These are phyloP conservation scores for Hyppa rectilinea DNA, from an alignment of 2,888 invertebrate species.

Conservation along the genomic window DNA sequence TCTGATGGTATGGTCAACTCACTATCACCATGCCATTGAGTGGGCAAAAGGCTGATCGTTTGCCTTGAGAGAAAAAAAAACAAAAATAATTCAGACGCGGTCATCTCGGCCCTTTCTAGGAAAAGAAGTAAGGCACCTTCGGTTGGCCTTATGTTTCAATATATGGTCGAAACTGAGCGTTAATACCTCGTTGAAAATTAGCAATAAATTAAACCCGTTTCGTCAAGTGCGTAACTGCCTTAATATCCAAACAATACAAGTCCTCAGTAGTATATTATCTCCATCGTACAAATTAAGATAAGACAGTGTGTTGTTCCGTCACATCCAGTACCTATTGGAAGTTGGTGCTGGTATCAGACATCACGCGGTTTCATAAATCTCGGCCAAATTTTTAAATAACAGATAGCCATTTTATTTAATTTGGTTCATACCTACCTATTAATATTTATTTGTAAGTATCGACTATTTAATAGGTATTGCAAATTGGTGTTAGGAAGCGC, in stretches of 20 bases:
- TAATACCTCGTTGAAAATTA: too few species aligned
- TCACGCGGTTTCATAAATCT: background rate
- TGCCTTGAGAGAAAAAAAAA: background rate
- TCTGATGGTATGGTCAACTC: background rate
- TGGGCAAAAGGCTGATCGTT: background rate
- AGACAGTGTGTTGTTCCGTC: too few species aligned
- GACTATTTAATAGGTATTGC: too few species aligned
- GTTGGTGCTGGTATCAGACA: background rate
- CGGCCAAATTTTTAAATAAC: background rate
- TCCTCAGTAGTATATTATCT: background rate
- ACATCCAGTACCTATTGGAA: background rate
- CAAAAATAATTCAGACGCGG: background rate
- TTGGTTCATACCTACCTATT: background rate
- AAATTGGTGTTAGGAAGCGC: background rate
- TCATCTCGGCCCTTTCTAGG: background rate
- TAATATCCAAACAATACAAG: background rate
- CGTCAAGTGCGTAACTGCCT: constrained; percentile 13
- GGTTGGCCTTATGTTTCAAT: too few species aligned
- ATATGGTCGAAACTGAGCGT: too few species aligned
- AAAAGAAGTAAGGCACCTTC: background rate
- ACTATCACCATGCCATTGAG: background rate
- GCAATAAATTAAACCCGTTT: background rate
- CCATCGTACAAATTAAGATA: background rate
- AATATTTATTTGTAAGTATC: background rate
- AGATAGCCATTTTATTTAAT: background rate